A percentile compares a stretch with the other conserved stretches of the same genome.
phyloP scores from a whole-genome alignment of 2,888 invertebrate genomes.

The Callyntrura sp. region DNA sequence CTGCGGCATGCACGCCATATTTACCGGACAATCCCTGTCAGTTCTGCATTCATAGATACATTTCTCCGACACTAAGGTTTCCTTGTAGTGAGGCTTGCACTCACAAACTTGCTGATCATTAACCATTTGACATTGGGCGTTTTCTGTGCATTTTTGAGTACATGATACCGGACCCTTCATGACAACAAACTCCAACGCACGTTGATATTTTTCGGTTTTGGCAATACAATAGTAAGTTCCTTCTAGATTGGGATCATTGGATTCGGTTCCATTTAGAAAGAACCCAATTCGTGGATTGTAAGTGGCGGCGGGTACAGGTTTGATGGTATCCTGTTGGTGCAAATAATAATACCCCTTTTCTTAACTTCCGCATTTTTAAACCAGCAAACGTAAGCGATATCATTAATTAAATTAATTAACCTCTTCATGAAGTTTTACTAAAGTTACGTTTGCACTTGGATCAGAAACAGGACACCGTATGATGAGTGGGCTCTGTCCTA shows the following conservation, averaged over 20 bases:
- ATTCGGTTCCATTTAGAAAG: background rate
- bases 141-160: slow-evolving; percentile 35
- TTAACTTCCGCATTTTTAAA: too few species aligned
- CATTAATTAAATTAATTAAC: slow-evolving; percentile 7
- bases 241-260: background rate
- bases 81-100: slow-evolving; percentile 37
- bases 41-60: slow-evolving; percentile 46
- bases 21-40: slow-evolving; percentile 41
- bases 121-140: slow-evolving; percentile 31
- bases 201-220: background rate
- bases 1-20: slow-evolving; percentile 58
- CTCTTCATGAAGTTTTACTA: slow-evolving; percentile 31
- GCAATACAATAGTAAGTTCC: slow-evolving; percentile 58
- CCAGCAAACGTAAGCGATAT: background rate
- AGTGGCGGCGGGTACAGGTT: background rate
- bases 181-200: slow-evolving; percentile 39
- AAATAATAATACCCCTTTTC: too few species aligned
- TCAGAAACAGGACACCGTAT: slow-evolving; percentile 67
- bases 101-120: slow-evolving; percentile 59
- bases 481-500: background rate
- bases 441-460: slow-evolving; percentile 35
- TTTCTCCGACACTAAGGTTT: slow-evolving; percentile 52
- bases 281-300: slow-evolving; percentile 55
- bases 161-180: slow-evolving; percentile 34
- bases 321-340: slow-evolving; percentile 51